phyloP scores from a whole-genome alignment of 2,888 invertebrate genomes.

The Apodemia mormo region DNA sequence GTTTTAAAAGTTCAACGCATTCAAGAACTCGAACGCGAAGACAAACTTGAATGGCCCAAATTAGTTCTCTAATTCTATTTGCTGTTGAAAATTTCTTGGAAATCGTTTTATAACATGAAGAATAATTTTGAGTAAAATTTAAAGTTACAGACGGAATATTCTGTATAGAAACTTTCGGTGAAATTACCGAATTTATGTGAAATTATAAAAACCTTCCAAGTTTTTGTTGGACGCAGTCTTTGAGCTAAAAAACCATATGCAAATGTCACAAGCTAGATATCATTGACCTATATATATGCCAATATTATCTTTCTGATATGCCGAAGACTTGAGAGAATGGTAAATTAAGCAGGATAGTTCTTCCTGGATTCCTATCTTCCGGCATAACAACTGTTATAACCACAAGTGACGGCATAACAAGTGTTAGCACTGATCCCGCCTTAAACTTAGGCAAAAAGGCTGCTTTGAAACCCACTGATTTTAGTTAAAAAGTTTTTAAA shows the following conservation, averaged over 20 bases:
- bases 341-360: no score
- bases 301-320: no score
- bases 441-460: no score
- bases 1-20: conserved; percentile 40
- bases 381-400: no score
- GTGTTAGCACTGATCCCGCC: no score
- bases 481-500: no score
- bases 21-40: conserved; percentile 37
- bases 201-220: conserved; percentile 21
- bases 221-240: not conserved
- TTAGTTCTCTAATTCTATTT: conserved; percentile 43
- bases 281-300: no score
- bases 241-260: not conserved
- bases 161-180: conserved; percentile 20
- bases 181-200: conserved; percentile 22
- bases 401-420: no score
- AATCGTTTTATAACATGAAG: conserved; percentile 36
- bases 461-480: no score
- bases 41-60: conserved; percentile 41
- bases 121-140: conserved; percentile 30
- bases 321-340: no score
- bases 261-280: no score
- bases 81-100: conserved; percentile 41
- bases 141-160: conserved; percentile 22
- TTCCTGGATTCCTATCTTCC: no score